Conservation (phyloP, 2,797 vertebrate species). For the Coregonus suidteri region DNA sequence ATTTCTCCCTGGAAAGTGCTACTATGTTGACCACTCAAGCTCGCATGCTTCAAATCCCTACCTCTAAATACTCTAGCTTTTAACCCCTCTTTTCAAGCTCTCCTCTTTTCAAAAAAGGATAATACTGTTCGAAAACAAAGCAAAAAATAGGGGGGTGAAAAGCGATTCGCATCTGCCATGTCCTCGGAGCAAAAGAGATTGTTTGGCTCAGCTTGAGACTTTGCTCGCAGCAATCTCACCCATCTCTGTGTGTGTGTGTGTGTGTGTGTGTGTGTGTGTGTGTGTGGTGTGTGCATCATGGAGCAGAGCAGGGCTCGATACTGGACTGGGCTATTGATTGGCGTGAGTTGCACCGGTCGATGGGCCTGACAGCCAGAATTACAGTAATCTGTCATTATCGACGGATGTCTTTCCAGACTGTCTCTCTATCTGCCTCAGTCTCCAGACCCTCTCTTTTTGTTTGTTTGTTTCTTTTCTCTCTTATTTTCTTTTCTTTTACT, state of each 20-base stretch:
- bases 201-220: slow-evolving; percentile 80
- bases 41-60: background rate
- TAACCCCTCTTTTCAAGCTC: slow-evolving; percentile 25
- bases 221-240: slow-evolving; percentile 68
- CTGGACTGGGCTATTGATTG: slow-evolving; percentile 94
- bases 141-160: slow-evolving; percentile 16
- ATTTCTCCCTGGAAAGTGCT: background rate
- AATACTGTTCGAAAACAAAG: slow-evolving; percentile 65
- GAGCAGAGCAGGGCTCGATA: slow-evolving; percentile 76
- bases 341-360: slow-evolving; percentile 92
- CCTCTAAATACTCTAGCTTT: slow-evolving; percentile 1
- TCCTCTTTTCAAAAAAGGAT: slow-evolving; percentile 52
- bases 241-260: slow-evolving; percentile 74
- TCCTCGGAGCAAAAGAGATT: slow-evolving; percentile 63
- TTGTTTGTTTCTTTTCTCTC: background rate
- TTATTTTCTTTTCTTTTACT: background rate
- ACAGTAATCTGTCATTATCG: slow-evolving; percentile 99
- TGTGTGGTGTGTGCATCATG: slow-evolving; percentile 59
- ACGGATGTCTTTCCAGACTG: slow-evolving; percentile 79
- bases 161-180: slow-evolving; percentile 72
- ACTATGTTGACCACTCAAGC: slow-evolving; percentile 3
- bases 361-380: slow-evolving; percentile 97
- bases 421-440: slow-evolving; percentile 1
- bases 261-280: slow-evolving; percentile 59
- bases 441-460: background rate